Percentiles rank a stretch among this genome's conserved stretches.
Conservation (phyloP, 1,140 invertebrate genomes). For the Hyles vespertilio region DNA sequence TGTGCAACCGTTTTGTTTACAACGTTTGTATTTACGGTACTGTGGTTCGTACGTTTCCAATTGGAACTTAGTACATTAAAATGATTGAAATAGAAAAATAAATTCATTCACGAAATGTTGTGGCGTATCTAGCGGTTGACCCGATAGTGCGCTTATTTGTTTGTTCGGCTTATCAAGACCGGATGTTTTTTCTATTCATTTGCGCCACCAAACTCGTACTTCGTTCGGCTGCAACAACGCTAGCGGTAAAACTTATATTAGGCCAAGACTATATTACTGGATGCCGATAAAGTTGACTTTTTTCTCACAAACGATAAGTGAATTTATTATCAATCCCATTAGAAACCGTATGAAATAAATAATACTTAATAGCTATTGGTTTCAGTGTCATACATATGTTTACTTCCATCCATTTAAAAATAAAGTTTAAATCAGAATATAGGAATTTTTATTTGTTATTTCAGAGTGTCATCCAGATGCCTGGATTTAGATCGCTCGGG, state of each 20-base stretch:
- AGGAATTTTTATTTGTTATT: conserved; percentile 25
- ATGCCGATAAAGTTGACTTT: conserved; percentile 47
- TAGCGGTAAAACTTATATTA: conserved; percentile 61
- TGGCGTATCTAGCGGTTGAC: conserved; percentile 64
- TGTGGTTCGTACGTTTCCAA: not conserved
- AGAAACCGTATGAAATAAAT: too few relatives aligned
- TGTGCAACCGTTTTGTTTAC: too few relatives aligned
- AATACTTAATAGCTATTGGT: too few relatives aligned
- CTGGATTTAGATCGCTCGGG: conserved; percentile 89
- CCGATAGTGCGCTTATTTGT: conserved; percentile 71
- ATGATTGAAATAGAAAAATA: conserved; percentile 36
- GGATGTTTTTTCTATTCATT: conserved; percentile 74
- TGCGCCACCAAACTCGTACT: conserved; percentile 65
- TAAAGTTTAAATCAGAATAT: not conserved
- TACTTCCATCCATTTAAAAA: too few relatives aligned
- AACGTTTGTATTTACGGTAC: too few relatives aligned
- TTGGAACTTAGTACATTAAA: conserved; percentile 6
- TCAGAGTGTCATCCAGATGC: conserved; percentile 92
- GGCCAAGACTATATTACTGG: conserved; percentile 55
- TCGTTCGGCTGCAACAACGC: conserved; percentile 49
- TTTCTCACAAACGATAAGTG: conserved; percentile 34
- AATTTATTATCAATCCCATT: conserved; percentile 19
- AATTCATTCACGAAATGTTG: conserved; percentile 51
- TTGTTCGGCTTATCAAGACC: conserved; percentile 72
- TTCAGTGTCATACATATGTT: too few relatives aligned